Evolutionary conservation across 1,140 invertebrate genomes (phyloP), one percentile per base, ranked within the genome.

Genomic region (Sminthurides bifidus): DNA sequence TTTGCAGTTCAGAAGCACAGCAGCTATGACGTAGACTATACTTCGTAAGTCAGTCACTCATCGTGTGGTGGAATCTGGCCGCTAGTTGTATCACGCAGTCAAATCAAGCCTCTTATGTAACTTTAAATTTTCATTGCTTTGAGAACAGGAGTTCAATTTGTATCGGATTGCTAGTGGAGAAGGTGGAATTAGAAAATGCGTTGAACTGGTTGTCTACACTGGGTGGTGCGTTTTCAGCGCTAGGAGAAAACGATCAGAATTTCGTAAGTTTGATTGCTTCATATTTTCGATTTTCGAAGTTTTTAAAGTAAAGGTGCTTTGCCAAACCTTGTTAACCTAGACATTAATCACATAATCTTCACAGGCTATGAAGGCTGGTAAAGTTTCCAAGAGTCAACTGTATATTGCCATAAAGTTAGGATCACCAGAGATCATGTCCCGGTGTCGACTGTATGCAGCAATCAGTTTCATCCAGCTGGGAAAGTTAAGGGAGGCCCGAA

Each of bases 131-230:
- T n/a, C n/a, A n/a, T n/a, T n/a, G n/a, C n/a, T n/a, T n/a, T n/a
- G n/a, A n/a, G n/a, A 33, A 27, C 52, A 74, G 72, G 71, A 66
- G 58, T 51, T 56, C 61, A 29, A 65, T 66, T 45, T 46, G 73
- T 2, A 43, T 63, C 38, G 38, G 52, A 15, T 57, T 70, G 6
- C 56, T 70, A 8, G 49, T 51, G 6, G 70, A 70, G 61, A 66
- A 61, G 31, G 21, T 38, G 60, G 82, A 90, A 72, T 55, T 77
- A n/a, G 74, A 76, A 48, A 70, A 75, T 74, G 76, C 84, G 8
- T 83, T 94, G 77, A 89, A 88, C 3, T 94, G 91, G 89, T 73
- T 96, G 2, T 95, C 91, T n/a, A 96, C 92, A 1, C 74, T 97
- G 14, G 92, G 92, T 45, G 92, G 92, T 40, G 92, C 87, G 4